These are phyloP conservation scores for Saccostrea echinata DNA, from an alignment of 1,140 invertebrate genomes.

Conservation along the genomic window DNA sequence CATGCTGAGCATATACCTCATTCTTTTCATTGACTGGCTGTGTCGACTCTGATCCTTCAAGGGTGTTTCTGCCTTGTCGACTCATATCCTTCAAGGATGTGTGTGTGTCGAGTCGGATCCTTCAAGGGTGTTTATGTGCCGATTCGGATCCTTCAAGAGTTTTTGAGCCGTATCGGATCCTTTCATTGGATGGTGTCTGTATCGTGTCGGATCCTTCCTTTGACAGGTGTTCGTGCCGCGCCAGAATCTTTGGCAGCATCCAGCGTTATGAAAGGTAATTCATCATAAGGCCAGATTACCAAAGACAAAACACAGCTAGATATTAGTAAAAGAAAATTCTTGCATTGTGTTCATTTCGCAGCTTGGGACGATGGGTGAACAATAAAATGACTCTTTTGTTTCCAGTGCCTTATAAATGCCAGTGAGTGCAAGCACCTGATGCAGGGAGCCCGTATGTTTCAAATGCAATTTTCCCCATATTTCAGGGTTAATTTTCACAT, in stretches of 20 bases:
- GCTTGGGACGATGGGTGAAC: not conserved
- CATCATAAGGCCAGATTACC: slow-evolving; percentile 33
- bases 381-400: not conserved
- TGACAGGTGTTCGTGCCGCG: not conserved
- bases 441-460: not conserved
- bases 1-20: too few species aligned
- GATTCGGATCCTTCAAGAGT: not conserved
- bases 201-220: not conserved
- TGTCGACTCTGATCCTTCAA: too few species aligned
- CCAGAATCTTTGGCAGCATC: not conserved
- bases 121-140: not conserved
- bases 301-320: not conserved
- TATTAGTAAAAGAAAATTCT: not conserved
- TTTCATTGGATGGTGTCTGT: not conserved
- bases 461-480: not conserved
- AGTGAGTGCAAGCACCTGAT: not conserved
- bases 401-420: not conserved
- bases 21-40: too few species aligned
- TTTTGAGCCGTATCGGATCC: not conserved
- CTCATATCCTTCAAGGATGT: too few species aligned
- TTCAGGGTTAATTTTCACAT: not conserved
- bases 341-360: not conserved
- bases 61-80: too few species aligned
- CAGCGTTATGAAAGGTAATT: slow-evolving; percentile 23
- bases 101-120: too few species aligned